These are phyloP conservation scores for Griposia aprilina DNA, from an alignment of 2,888 invertebrate genomes.

Conservation along the genomic window DNA sequence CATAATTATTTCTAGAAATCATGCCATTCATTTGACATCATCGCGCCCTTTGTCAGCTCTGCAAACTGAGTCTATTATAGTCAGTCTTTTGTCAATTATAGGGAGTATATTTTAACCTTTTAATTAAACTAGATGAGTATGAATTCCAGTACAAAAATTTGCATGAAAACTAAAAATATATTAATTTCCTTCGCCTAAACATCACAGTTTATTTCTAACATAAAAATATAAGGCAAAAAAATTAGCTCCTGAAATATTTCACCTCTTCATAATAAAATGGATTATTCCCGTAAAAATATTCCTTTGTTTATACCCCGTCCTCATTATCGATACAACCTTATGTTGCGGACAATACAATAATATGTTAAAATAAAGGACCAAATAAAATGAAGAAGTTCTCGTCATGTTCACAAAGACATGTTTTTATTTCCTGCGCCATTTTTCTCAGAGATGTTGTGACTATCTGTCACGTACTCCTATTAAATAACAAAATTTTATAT, in stretches of 20 bases:
- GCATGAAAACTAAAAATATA: not conserved
- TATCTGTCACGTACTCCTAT: not conserved
- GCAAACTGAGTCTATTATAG: not conserved
- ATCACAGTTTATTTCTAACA: not conserved
- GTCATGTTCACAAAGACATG: conserved; percentile 6
- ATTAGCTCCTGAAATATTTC: conserved; percentile 29
- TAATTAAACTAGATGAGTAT: not conserved
- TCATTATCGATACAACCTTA: conserved; percentile 24
- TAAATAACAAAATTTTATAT: not conserved
- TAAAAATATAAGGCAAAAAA: conserved; percentile 13
- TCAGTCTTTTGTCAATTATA: not conserved
- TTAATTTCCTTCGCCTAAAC: not conserved
- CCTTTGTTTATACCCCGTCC: conserved; percentile 38
- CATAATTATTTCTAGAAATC: not conserved
- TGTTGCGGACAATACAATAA: conserved; percentile 21
- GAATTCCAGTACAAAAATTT: not conserved
- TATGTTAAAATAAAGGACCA: conserved; percentile 29
- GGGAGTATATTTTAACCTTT: not conserved
- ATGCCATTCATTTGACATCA: not conserved
- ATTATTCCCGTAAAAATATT: conserved; percentile 37
- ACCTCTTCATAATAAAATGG: conserved; percentile 18
- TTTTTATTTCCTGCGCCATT: conserved; percentile 18
- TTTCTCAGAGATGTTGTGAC: conserved; percentile 9
- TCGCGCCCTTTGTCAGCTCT: not conserved
- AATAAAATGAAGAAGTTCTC: conserved; percentile 31